A percentile compares a stretch with the other conserved stretches of the same genome.
Conservation (phyloP, 35 echinoderm and acorn worm species). For the Heliocidaris tuberculata region DNA sequence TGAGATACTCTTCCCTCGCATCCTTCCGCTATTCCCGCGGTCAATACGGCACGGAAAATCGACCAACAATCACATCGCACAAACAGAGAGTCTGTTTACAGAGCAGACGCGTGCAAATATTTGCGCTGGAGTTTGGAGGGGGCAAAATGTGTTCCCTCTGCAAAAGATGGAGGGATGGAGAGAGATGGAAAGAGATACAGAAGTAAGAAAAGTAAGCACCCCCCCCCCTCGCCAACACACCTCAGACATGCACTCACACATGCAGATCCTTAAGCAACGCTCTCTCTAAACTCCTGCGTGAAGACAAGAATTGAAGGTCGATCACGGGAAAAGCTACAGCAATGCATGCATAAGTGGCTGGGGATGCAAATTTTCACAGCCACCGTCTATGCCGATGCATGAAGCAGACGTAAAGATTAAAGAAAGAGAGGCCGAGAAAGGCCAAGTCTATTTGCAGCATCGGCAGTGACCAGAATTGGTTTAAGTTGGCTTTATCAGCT, state of each 20-base stretch:
- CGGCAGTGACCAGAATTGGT: not conserved
- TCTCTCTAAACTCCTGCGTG: not conserved
- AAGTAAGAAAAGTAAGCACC: not conserved
- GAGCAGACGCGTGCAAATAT: slow-evolving; percentile 41
- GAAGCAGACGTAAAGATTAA: not conserved
- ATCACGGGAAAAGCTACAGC: not conserved
- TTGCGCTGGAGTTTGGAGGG: slow-evolving; percentile 41
- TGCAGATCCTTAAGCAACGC: not conserved
- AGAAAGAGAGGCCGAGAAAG: not conserved
- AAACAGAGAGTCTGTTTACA: slow-evolving; percentile 26
- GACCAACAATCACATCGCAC: slow-evolving; percentile 34
- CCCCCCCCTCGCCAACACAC: not conserved
- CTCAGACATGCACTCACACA: not conserved
- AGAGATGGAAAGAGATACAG: not conserved
- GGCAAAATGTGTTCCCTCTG: not conserved
- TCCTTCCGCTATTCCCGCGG: slow-evolving; percentile 37
- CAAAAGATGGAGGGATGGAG: not conserved
- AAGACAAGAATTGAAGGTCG: slow-evolving; percentile 17
- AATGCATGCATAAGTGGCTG: slow-evolving; percentile 26
- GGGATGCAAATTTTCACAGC: not conserved
- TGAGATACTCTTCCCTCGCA: not conserved
- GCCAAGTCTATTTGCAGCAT: slow-evolving; percentile 9
- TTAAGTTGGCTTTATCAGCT: not conserved
- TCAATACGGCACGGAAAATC: slow-evolving; percentile 45
- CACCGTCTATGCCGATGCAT: not conserved